phyloP scores from a whole-genome alignment of 2,113 vertebrate species.

The Amazona vittata region DNA sequence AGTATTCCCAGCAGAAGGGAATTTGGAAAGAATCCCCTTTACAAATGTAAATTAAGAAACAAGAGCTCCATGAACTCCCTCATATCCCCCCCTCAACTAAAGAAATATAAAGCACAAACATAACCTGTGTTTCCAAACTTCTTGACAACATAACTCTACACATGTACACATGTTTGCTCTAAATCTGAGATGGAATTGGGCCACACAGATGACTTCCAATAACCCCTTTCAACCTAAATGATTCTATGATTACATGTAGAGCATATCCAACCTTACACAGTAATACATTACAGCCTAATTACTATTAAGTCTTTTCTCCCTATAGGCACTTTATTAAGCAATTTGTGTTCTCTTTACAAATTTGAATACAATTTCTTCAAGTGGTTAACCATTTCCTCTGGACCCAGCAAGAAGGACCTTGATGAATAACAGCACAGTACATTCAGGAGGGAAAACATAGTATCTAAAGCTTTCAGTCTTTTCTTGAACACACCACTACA shows the following conservation, averaged over 20 bases:
- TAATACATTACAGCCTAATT: neutral
- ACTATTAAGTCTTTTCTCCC: neutral
- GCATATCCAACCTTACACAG: neutral
- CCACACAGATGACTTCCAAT: neutral
- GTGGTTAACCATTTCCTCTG: neutral
- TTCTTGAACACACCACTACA: neutral
- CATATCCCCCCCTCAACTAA: neutral
- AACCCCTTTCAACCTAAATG: neutral
- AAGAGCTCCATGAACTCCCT: neutral
- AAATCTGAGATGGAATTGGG: neutral
- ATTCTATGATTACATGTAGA: neutral
- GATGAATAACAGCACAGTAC: neutral
- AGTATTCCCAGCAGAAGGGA: neutral
- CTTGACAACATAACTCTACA: neutral
- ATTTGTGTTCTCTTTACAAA: neutral
- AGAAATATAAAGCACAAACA: neutral
- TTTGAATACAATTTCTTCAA: neutral
- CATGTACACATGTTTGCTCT: accelerated
- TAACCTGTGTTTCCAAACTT: neutral
- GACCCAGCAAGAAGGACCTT: neutral
- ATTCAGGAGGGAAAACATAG: neutral
- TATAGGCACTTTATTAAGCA: neutral
- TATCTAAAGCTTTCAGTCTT: neutral
- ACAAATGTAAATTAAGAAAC: neutral
- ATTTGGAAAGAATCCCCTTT: neutral